These are phyloP conservation scores for Gortyna flavago DNA, from an alignment of 2,888 invertebrate species.

Conservation along the genomic window DNA sequence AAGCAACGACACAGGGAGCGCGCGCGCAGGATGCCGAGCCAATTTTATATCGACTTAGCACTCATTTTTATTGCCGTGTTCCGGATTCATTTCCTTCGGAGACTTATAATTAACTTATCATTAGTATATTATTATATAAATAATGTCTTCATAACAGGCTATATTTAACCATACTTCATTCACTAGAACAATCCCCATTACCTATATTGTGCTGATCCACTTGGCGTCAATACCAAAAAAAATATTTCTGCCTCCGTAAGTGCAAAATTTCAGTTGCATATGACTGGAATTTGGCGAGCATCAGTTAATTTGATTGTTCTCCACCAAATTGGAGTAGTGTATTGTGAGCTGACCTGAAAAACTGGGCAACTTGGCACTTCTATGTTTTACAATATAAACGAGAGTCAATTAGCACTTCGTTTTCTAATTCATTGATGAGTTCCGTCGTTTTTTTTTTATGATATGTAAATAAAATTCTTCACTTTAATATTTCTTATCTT, in stretches of 20 bases:
- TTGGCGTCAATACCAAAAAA: conserved; percentile 32
- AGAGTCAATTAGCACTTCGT: conserved; percentile 51
- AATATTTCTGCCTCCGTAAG: conserved; percentile 20
- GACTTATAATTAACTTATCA: background rate
- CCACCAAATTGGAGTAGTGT: conserved; percentile 48
- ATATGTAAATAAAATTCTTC: background rate
- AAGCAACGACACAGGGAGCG: conserved; percentile 57
- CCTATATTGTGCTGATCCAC: conserved; percentile 19
- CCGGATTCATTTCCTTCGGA: conserved; percentile 72
- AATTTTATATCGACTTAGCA: conserved; percentile 70
- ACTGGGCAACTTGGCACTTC: conserved; percentile 41
- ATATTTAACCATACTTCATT: no score
- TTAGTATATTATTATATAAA: no score
- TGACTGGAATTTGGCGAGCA: conserved; percentile 43
- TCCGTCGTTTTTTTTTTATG: background rate
- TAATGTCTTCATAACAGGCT: no score
- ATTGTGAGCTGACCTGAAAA: conserved; percentile 44
- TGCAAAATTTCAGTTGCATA: conserved; percentile 44
- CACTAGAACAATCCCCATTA: background rate
- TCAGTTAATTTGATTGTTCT: conserved; percentile 51
- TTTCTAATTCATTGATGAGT: conserved; percentile 30
- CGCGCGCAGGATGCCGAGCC: conserved; percentile 75
- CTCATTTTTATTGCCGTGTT: conserved; percentile 71
- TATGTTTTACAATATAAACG: conserved; percentile 18
- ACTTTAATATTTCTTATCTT: conserved; percentile 20